Conservation (phyloP, 2,113 vertebrate genomes). For the Sturnus vulgaris region DNA sequence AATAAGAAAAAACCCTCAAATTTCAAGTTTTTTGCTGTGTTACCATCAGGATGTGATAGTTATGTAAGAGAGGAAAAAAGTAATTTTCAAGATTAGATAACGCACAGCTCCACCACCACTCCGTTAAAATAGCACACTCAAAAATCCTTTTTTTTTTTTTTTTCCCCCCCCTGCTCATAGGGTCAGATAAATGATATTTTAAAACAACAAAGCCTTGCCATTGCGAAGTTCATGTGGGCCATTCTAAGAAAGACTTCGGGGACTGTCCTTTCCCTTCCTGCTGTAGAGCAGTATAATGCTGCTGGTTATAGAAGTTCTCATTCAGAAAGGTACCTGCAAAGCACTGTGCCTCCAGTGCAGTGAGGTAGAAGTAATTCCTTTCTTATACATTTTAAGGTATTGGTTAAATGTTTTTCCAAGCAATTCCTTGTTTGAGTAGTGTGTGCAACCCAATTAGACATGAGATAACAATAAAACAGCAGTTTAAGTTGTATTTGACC, state of each 20-base stretch:
- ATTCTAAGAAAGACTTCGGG: background rate
- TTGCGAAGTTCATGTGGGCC: fast-evolving
- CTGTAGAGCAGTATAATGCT: background rate
- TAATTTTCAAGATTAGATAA: constrained; percentile 35
- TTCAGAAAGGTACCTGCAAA: background rate
- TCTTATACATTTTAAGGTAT: background rate
- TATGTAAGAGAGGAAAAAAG: background rate
- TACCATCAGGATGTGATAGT: background rate
- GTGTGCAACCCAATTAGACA: background rate
- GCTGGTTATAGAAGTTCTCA: background rate
- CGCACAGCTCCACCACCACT: background rate
- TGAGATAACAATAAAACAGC: background rate
- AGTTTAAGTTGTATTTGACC: background rate
- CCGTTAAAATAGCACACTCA: background rate
- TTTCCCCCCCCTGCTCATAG: background rate
- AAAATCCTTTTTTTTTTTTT: background rate
- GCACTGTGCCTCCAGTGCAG: background rate
- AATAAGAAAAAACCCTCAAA: background rate
- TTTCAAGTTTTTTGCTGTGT: background rate
- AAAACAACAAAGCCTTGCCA: background rate
- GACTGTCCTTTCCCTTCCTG: background rate
- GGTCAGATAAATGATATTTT: background rate
- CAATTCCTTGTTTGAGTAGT: background rate
- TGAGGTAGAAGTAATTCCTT: background rate
- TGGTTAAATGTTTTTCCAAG: background rate